A percentile compares a stretch with the other conserved stretches of the same genome.
Evolutionary conservation across 1,140 invertebrate species (phyloP).

Genomic region (Drosophila nikananu): DNA sequence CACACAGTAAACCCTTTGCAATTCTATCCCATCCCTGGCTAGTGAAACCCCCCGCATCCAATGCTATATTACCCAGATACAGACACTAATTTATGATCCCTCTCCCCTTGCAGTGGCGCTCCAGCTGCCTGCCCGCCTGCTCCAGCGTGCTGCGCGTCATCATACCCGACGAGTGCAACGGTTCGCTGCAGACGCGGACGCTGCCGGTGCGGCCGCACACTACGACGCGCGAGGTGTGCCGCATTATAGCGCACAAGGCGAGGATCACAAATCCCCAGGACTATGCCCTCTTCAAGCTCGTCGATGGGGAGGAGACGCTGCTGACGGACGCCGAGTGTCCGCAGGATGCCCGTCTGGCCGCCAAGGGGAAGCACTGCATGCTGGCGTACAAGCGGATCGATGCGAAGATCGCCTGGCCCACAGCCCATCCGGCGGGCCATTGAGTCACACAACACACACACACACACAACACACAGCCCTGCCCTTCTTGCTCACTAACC

Average conservation of each 20-base stretch:
- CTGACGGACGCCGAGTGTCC: conserved; percentile 95
- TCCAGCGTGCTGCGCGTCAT: conserved; percentile 94
- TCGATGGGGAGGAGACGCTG: conserved; percentile 96
- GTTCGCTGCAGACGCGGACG: conserved; percentile 95
- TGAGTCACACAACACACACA: conserved; percentile 16
- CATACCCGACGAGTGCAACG: conserved; percentile 96
- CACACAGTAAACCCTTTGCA: not conserved
- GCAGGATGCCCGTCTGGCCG: conserved; percentile 92
- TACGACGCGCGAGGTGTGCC: conserved; percentile 95
- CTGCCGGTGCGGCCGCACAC: conserved; percentile 96
- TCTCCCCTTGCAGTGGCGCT: conserved; percentile 85
- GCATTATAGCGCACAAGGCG: conserved; percentile 96
- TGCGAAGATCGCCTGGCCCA: conserved; percentile 98
- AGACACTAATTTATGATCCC: not conserved
- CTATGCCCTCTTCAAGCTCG: conserved; percentile 96
- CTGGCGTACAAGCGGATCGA: conserved; percentile 98
- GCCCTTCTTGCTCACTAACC: conserved; percentile 76
- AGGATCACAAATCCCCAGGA: conserved; percentile 98
- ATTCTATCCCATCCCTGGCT: too few species aligned
- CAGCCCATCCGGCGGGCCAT: conserved; percentile 57
- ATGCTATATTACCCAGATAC: not conserved
- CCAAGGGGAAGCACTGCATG: conserved; percentile 92
- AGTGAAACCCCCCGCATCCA: not conserved
- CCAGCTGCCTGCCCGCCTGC: conserved; percentile 81
- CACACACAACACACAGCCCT: not conserved